These are phyloP conservation scores for Diphyllodes magnificus DNA, from an alignment of 2,113 vertebrate genomes.

Conservation along the genomic window DNA sequence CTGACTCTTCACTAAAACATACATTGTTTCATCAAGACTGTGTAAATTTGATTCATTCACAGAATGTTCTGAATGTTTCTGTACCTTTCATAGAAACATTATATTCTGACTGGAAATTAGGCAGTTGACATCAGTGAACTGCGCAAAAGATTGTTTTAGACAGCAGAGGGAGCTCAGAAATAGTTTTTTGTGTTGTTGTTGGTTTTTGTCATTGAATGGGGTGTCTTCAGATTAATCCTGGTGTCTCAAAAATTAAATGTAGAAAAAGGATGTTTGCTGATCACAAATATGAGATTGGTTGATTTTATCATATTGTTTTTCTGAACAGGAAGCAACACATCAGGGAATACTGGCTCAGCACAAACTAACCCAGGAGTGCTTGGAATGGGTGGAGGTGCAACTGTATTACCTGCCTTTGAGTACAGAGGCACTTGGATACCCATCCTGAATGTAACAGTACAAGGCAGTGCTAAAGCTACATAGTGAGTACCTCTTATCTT, in stretches of 20 bases:
- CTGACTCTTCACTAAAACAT: neutral
- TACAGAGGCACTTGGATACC: slow-evolving; percentile 98
- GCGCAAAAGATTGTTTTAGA: neutral
- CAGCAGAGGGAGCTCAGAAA: slow-evolving; percentile 34
- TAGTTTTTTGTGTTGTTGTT: neutral
- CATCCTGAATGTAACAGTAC: slow-evolving; percentile 89
- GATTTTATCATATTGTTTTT: neutral
- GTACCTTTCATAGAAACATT: neutral
- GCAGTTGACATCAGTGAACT: neutral
- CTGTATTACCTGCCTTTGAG: slow-evolving; percentile 93
- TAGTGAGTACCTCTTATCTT: slow-evolving; percentile 83
- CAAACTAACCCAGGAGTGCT: slow-evolving; percentile 80
- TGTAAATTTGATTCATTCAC: neutral
- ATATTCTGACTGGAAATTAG: neutral
- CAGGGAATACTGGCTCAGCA: slow-evolving; percentile 71
- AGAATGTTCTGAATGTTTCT: neutral
- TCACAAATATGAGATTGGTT: neutral
- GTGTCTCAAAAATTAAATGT: neutral
- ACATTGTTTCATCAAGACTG: neutral
- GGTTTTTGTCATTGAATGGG: neutral
- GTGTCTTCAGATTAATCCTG: neutral
- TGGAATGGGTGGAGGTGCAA: slow-evolving; percentile 79
- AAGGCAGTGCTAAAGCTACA: slow-evolving; percentile 96
- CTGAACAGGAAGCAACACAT: slow-evolving; percentile 69
- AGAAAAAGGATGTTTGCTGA: neutral